These are phyloP conservation scores for Rhogogaster chlorosoma DNA, from an alignment of 2,888 invertebrate genomes.

Conservation along the genomic window DNA sequence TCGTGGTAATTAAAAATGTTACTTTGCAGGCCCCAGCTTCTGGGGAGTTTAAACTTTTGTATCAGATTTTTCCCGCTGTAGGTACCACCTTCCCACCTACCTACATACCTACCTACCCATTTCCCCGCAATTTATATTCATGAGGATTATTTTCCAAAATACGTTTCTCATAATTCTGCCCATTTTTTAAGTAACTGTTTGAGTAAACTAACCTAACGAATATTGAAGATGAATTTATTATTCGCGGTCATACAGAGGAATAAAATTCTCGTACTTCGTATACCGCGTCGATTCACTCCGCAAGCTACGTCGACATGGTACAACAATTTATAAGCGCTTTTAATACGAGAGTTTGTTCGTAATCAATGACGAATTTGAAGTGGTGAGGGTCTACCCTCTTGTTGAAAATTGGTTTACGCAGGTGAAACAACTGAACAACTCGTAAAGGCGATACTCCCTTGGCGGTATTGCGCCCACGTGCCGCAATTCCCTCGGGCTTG, in stretches of 20 bases:
- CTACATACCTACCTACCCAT: neutral
- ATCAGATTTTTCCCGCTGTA: conserved; percentile 55
- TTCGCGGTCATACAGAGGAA: neutral
- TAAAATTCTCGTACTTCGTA: neutral
- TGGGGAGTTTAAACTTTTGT: conserved; percentile 60
- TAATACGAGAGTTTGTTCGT: conserved; percentile 7
- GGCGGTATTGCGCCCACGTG: conserved; percentile 7
- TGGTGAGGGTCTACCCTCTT: neutral
- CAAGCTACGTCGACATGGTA: neutral
- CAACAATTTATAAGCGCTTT: neutral
- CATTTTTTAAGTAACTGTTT: neutral
- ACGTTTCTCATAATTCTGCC: conserved; percentile 40
- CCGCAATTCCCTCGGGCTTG: conserved; percentile 1
- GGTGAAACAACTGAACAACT: conserved; percentile 36
- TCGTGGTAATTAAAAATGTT: conserved; percentile 59
- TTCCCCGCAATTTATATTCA: conserved; percentile 66
- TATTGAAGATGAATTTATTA: neutral
- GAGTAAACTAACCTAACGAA: neutral
- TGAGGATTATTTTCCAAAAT: conserved; percentile 63
- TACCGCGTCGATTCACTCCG: neutral
- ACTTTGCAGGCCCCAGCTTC: conserved; percentile 52
- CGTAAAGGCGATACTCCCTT: conserved; percentile 31
- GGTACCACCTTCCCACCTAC: conserved; percentile 49
- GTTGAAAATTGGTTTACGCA: conserved; percentile 33
- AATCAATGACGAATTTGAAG: neutral